A percentile compares a stretch with the other conserved stretches of the same genome.
phyloP scores from a whole-genome alignment of 2,888 invertebrate genomes.

The Microplitis deprimator region DNA sequence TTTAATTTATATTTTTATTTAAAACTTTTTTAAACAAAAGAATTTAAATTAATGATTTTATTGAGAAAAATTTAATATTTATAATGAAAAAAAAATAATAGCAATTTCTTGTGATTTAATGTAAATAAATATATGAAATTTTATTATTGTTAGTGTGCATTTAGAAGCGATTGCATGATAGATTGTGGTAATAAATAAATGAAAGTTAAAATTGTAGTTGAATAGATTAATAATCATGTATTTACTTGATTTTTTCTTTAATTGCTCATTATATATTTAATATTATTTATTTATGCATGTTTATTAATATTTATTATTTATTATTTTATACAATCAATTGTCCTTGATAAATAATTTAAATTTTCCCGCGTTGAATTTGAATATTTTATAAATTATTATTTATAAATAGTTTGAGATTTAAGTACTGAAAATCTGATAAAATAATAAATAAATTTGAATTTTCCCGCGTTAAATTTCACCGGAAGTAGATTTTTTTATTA shows the following conservation, averaged over 20 bases:
- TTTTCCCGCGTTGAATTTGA: slow-evolving; percentile 23
- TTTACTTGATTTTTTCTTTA: neutral
- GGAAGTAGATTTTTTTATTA: no score
- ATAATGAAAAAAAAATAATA: slow-evolving; percentile 7
- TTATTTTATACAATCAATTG: neutral
- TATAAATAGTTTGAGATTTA: no score
- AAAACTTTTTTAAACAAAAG: neutral
- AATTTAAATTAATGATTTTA: neutral
- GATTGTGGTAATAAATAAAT: neutral
- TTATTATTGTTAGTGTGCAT: neutral
- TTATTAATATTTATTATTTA: neutral
- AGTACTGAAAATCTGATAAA: no score
- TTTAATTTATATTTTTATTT: neutral
- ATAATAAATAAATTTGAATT: no score
- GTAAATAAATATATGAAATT: neutral
- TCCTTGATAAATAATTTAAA: neutral
- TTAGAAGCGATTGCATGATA: neutral
- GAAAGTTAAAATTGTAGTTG: neutral
- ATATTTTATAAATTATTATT: neutral
- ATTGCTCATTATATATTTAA: neutral
- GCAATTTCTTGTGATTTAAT: neutral
- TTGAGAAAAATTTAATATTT: neutral
- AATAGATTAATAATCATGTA: neutral
- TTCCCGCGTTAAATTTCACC: no score
- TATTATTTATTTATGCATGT: neutral